These are phyloP conservation scores for Zonitis immaculata DNA, from an alignment of 2,888 invertebrate species.

Conservation along the genomic window DNA sequence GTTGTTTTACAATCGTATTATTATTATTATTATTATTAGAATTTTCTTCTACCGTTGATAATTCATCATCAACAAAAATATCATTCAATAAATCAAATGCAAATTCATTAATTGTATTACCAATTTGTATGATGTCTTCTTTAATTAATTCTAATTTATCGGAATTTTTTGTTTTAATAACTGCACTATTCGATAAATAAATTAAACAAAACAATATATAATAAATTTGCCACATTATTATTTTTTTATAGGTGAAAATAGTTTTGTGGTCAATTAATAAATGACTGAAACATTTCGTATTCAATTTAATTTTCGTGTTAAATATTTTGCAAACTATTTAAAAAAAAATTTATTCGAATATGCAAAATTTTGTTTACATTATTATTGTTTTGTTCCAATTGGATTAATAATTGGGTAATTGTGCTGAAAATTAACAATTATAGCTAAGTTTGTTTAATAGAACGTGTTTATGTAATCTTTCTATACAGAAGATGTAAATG, in stretches of 20 bases:
- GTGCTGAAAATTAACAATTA: neutral
- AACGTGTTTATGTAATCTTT: conserved; percentile 2
- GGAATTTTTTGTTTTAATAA: neutral
- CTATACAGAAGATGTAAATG: neutral
- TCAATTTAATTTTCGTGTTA: neutral
- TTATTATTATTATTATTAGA: conserved; percentile 6
- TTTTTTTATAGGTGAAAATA: too few relatives aligned
- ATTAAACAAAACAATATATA: neutral
- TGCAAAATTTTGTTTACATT: conserved; percentile 2
- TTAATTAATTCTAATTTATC: conserved; percentile 9
- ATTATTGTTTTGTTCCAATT: conserved; percentile 1
- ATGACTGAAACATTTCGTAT: neutral
- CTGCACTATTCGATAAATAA: neutral
- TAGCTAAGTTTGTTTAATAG: neutral
- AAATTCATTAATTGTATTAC: conserved; percentile 10
- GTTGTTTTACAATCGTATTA: neutral
- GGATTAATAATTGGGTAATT: conserved; percentile 1
- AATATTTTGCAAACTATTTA: neutral
- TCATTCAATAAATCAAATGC: conserved; percentile 11
- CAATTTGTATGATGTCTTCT: conserved; percentile 10
- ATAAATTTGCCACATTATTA: neutral
- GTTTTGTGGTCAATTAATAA: neutral
- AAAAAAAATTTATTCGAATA: neutral
- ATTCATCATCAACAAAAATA: conserved; percentile 3
- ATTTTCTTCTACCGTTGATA: conserved; percentile 1